Evolutionary conservation across 2,888 invertebrate genomes (phyloP).

Genomic region (Amaurobius ferox): DNA sequence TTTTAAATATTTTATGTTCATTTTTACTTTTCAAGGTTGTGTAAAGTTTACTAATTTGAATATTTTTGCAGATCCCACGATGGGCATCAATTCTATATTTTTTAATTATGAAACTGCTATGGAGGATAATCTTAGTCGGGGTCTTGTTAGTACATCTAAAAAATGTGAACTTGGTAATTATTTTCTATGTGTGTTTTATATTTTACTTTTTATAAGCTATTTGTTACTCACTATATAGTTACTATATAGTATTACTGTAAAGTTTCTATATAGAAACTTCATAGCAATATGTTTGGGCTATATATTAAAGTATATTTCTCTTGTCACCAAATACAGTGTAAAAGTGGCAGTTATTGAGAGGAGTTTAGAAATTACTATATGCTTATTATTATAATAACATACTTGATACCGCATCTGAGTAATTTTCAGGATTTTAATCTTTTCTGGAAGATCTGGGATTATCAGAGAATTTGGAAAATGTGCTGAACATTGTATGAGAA

Average conservation of each 20-base stretch:
- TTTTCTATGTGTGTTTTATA: background rate
- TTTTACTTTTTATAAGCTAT: too few species aligned
- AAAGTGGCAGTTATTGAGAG: too few species aligned
- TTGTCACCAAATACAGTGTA: too few species aligned
- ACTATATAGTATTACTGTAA: background rate
- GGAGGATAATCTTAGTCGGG: slow-evolving; percentile 88
- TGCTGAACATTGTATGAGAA: too few species aligned
- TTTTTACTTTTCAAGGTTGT: background rate
- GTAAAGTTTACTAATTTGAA: background rate
- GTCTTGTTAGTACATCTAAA: slow-evolving; percentile 86
- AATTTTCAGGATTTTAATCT: too few species aligned
- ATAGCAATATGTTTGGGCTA: background rate
- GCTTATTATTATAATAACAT: too few species aligned
- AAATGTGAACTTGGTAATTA: slow-evolving; percentile 80
- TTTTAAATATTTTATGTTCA: background rate
- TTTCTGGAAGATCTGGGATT: too few species aligned
- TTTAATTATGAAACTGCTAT: slow-evolving; percentile 92
- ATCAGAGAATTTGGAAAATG: too few species aligned
- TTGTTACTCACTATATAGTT: too few species aligned
- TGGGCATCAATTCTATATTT: slow-evolving; percentile 82
- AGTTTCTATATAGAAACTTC: background rate
- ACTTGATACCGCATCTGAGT: too few species aligned
- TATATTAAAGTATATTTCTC: background rate
- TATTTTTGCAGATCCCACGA: slow-evolving; percentile 58
- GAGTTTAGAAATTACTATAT: too few species aligned